Evolutionary conservation across 2,888 invertebrate genomes (phyloP).

Genomic region (Apodemia zela): DNA sequence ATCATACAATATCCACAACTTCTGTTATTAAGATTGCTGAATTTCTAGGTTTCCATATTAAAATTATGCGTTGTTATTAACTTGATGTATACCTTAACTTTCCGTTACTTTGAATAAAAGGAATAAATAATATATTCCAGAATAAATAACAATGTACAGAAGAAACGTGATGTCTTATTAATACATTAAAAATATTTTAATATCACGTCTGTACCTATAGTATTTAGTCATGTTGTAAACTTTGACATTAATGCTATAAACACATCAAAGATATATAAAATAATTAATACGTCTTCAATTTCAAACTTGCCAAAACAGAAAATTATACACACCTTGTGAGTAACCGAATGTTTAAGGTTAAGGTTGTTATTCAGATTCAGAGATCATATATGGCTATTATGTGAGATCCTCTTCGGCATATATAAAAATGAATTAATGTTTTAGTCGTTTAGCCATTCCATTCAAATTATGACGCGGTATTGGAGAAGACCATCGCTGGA

Average conservation of each 20-base stretch:
- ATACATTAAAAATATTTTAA: background rate
- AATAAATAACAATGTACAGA: too few relatives aligned
- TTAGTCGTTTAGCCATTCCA: background rate
- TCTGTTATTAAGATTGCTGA: too few relatives aligned
- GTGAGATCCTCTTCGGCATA: background rate
- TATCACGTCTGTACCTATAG: background rate
- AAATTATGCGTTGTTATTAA: too few relatives aligned
- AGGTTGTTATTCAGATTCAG: background rate
- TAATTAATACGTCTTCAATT: background rate
- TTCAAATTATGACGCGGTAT: background rate
- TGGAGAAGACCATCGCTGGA: background rate
- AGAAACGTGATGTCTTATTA: too few relatives aligned
- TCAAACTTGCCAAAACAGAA: background rate
- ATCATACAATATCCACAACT: too few relatives aligned
- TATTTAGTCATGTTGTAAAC: too few relatives aligned
- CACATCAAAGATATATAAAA: background rate
- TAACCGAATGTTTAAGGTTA: background rate
- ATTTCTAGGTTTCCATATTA: too few relatives aligned
- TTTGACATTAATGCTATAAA: background rate
- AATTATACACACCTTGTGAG: background rate
- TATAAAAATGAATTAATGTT: background rate
- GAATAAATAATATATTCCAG: too few relatives aligned
- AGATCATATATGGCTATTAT: background rate
- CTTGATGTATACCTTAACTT: too few relatives aligned
- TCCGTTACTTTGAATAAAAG: too few relatives aligned